A percentile compares a stretch with the other conserved stretches of the same genome.
These are phyloP conservation scores for Mormyrops attenuatus DNA, from an alignment of 2,797 vertebrate species.

Conservation along the genomic window DNA sequence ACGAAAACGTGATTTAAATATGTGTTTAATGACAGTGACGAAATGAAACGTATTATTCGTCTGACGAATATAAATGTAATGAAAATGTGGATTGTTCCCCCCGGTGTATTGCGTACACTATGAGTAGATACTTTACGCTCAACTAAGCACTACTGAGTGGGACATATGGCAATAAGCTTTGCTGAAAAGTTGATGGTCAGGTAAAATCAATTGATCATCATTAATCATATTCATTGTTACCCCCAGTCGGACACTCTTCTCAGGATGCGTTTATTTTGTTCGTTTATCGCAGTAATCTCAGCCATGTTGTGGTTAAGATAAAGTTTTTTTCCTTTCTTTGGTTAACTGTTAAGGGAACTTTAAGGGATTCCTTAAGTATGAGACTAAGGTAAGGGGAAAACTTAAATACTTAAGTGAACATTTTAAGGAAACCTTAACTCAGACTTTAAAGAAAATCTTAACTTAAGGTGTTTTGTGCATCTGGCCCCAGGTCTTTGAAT, in stretches of 20 bases:
- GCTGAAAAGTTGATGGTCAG: neutral
- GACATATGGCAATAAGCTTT: neutral
- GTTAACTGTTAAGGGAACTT: neutral
- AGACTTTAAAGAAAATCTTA: too few species aligned
- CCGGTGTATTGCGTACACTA: neutral
- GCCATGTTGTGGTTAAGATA: neutral
- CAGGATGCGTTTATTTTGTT: neutral
- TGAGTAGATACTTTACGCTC: neutral
- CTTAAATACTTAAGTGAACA: neutral
- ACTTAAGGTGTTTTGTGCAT: too few species aligned
- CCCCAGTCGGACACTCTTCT: neutral
- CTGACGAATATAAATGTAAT: neutral
- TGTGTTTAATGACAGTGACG: neutral
- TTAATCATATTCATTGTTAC: neutral
- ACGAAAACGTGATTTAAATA: neutral
- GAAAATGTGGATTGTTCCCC: neutral
- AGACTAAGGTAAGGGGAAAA: neutral
- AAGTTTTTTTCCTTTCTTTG: neutral
- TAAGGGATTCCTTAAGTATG: neutral
- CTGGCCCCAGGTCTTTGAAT: neutral
- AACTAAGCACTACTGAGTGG: neutral
- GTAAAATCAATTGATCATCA: neutral
- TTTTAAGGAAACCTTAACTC: neutral
- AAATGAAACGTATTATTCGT: neutral
- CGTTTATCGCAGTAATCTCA: neutral